Conservation (phyloP, 1,140 invertebrate genomes). For the Heterodera carotae region DNA sequence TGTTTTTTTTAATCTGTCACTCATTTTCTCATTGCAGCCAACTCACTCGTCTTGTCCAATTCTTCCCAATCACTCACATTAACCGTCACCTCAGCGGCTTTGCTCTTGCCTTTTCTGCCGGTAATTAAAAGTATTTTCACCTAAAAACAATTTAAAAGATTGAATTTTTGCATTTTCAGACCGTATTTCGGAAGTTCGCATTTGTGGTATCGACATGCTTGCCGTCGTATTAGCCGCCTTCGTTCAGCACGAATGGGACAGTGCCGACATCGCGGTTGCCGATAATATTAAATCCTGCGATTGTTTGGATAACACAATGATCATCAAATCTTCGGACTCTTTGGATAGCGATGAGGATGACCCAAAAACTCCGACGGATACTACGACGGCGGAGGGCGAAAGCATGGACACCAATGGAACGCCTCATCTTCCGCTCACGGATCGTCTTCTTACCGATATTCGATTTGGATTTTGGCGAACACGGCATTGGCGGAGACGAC, state of each 20-base stretch:
- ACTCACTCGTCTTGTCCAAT: constrained; percentile 15
- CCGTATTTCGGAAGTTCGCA: constrained; percentile 37
- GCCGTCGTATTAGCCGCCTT: constrained; percentile 22
- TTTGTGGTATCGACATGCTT: constrained; percentile 24
- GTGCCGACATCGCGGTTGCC: background rate
- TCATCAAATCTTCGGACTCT: background rate
- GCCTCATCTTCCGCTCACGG: constrained; percentile 24
- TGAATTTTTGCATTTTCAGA: constrained; percentile 25
- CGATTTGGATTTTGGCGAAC: constrained; percentile 35
- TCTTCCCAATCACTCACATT: constrained; percentile 22
- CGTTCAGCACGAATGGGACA: constrained; percentile 27
- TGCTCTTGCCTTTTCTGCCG: constrained; percentile 37
- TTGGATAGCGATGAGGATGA: background rate
- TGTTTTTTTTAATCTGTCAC: background rate
- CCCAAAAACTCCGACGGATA: background rate
- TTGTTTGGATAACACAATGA: background rate
- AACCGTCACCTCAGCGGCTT: constrained; percentile 37
- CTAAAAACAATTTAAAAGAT: background rate
- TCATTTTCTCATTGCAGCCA: constrained; percentile 31
- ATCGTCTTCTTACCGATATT: constrained; percentile 31
- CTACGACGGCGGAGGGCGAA: background rate
- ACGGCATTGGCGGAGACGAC: constrained; percentile 31
- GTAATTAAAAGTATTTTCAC: constrained; percentile 23
- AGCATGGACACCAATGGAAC: background rate
- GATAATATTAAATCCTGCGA: background rate